Evolutionary conservation across 2,888 invertebrate species (phyloP), one percentile per base, ranked within the genome.

Genomic region (Harpalus rufipes): DNA sequence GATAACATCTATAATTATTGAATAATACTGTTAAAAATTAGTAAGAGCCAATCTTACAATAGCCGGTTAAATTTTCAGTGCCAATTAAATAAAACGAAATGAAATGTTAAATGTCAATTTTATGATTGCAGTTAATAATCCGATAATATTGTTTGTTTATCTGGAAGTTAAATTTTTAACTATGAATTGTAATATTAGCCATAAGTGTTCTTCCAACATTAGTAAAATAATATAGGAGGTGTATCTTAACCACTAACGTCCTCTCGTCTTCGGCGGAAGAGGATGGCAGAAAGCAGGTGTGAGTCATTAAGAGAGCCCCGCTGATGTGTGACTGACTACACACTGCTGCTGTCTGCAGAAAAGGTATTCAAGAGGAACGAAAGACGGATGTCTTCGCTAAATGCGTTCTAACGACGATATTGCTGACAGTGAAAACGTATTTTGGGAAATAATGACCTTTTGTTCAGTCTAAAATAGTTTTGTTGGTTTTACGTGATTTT

Each of bases 401-500:
- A 74, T 44, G 51, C 8, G 72, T 14, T 16, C 21, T 74, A 74
- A 74, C 41, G 72, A 74, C 44, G 72, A 74, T 74, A 74, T 44
- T 74, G 72, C 41, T 74, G 72, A 74, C 44, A 44, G 21, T 10
- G 44, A 18, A 14, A 16, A 16, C 41, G 72, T 74, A 74, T 74
- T 74, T 74, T 74, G 21, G 72, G 72, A 44, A 68, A 68, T 68
- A 68, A 68, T 68, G 14, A n/a, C n/a, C 39, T 14, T 68, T 74
- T 74, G 72, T 68, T 32, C 16, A 2, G 68, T 68, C 18, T 51
- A 74, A 74, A 74, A 74, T 74, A 74, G 72, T 44, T 44, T 41
- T 74, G 72, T 74, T 74, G 72, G 72, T 74, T 44, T 74, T 74
- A 74, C 72, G 72, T 74, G 72, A 74, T 44, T 74, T 44, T 74